phyloP scores from a whole-genome alignment of 2,888 invertebrate species.

The Schrankia costaestrigalis region DNA sequence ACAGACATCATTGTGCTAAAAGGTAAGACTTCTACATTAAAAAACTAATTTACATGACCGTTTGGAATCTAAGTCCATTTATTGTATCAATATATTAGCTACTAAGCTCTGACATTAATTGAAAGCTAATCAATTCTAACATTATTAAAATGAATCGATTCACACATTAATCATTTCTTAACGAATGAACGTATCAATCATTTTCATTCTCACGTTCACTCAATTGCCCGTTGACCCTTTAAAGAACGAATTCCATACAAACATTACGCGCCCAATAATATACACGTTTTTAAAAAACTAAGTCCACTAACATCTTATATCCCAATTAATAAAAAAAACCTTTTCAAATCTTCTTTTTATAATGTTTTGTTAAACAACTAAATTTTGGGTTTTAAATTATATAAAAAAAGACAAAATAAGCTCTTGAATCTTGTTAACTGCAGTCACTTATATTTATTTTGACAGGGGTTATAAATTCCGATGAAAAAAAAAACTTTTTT shows the following conservation, averaged over 20 bases:
- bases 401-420: conserved; percentile 24
- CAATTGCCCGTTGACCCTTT: conserved; percentile 40
- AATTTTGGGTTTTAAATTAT: conserved; percentile 57
- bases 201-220: conserved; percentile 20
- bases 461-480: conserved; percentile 65
- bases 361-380: conserved; percentile 77
- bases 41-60: no score
- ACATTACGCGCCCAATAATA: conserved; percentile 47
- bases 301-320: conserved; percentile 52
- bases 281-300: conserved; percentile 46
- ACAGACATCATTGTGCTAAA: no score
- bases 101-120: no score
- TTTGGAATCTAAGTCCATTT: no score
- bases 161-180: no score
- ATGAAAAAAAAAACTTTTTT: conserved; percentile 44
- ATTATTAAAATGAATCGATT: no score
- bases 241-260: conserved; percentile 47
- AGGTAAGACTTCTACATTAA: no score
- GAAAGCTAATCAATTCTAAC: no score
- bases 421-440: conserved; percentile 49
- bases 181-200: background rate
- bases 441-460: conserved; percentile 67
- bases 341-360: conserved; percentile 46
- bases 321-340: conserved; percentile 68
- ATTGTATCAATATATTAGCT: no score